Base-by-base conservation (phyloP, 1,140 invertebrate species). In the Drosophila subpulchrella region DNA sequence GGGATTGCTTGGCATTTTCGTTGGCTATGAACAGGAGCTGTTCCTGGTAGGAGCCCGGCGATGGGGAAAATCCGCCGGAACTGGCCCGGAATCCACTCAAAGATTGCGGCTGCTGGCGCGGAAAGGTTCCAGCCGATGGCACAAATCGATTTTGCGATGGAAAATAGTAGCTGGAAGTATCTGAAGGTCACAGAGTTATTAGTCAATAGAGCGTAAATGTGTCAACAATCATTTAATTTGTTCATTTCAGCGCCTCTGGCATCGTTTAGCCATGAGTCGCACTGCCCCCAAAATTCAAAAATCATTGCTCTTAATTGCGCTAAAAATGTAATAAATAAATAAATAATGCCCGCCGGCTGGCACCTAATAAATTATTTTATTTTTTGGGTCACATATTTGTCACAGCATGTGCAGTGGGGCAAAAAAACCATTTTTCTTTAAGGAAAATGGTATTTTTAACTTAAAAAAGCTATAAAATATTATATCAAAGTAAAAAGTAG, bases 21-120 rank as follows among this genome's bases (percentile, higher is more conserved):
- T 91, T 91, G 68, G 75, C 85, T 38, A 91, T 89, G 54, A 91
- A 91, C 12, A 91, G 63, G 20, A 91, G 75, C 55, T 91, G 90
- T 50, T 91, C 90, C 56, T 91, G 90, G 78, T 91, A 91, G n/a
- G 90, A 91, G 12, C 83, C 90, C 6, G 90, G 90, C 6, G 83
- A 66, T 5, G 74, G 72, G 2, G 84, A 75, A 42, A 73, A 90
- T 6, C 68, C 85, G 13, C 54, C 70, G 20, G 61, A 61, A 42
- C 58, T 50, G 15, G 63, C 32, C 1, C 83, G 72, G 67, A 59
- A 81, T 4, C 71, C 73, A 32, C 39, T 74, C 13, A 75, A 42
- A 13, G 63, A 48, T 20, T 55, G 77, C 24, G 66, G 67, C 30
- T 55, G 60, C 48, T 79, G 81, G 17, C 90, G 86, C 1, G 84